phyloP scores from a whole-genome alignment of 2,888 invertebrate species.

The Mimachlamys varia region DNA sequence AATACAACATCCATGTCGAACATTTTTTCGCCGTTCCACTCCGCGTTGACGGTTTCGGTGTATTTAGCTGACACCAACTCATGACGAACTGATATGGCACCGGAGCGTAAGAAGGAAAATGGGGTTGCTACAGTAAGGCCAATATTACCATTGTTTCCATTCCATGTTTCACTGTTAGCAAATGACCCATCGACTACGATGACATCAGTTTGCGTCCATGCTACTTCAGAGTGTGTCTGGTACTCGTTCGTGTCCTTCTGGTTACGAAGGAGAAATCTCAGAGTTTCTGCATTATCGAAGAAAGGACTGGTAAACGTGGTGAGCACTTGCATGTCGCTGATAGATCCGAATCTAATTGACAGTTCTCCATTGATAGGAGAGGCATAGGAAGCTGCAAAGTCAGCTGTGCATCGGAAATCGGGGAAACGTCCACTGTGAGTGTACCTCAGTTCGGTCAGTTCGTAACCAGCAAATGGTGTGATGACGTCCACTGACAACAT shows the following conservation, averaged over 20 bases:
- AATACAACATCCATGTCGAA: conserved; percentile 48
- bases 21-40: conserved; percentile 43
- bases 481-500: not conserved
- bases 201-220: conserved; percentile 39
- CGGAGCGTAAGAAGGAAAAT: conserved; percentile 39
- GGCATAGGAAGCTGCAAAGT: conserved; percentile 38
- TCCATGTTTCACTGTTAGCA: conserved; percentile 41
- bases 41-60: not conserved
- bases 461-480: conserved; percentile 6
- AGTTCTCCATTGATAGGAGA: conserved; percentile 38
- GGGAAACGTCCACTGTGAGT: conserved; percentile 29
- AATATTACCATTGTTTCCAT: conserved; percentile 5
- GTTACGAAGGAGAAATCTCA: conserved; percentile 38
- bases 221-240: conserved; percentile 41
- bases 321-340: conserved; percentile 37
- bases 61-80: conserved; percentile 34
- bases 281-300: conserved; percentile 41
- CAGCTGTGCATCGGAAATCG: conserved; percentile 40
- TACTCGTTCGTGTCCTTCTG: conserved; percentile 44
- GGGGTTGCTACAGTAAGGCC: conserved; percentile 47
- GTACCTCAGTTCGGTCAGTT: not conserved
- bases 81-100: conserved; percentile 36
- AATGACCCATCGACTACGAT: conserved; percentile 46
- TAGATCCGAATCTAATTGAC: conserved; percentile 29
- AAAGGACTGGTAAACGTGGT: conserved; percentile 23